Percentiles rank a stretch among this genome's conserved stretches.
Conservation (phyloP, 1,140 invertebrate genomes). For the Hesperophylax magnus region DNA sequence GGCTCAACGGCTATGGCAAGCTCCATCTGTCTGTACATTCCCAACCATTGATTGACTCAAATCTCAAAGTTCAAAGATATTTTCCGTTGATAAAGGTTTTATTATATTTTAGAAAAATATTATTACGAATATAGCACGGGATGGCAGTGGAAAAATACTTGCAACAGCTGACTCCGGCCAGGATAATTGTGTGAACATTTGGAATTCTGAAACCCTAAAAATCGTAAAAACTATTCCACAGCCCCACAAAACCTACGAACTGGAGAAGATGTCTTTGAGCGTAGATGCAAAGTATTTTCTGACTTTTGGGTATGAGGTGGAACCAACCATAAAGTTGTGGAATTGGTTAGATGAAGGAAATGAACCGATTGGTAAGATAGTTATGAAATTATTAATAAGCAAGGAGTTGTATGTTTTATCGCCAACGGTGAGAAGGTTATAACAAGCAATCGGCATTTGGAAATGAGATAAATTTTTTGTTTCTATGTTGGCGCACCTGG, state of each 20-base stretch:
- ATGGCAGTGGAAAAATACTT: constrained; percentile 33
- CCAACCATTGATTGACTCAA: too few relatives aligned
- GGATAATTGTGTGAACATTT: constrained; percentile 38
- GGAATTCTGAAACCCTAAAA: constrained; percentile 17
- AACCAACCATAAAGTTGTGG: constrained; percentile 37
- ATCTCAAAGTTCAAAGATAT: too few relatives aligned
- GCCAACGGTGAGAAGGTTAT: too few relatives aligned
- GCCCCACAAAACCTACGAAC: constrained; percentile 19
- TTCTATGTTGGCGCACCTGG: too few relatives aligned
- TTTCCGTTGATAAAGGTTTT: too few relatives aligned
- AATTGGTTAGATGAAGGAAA: neutral
- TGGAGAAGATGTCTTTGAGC: constrained; percentile 26
- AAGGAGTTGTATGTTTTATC: neutral
- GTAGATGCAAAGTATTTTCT: constrained; percentile 34
- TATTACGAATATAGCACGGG: constrained; percentile 35
- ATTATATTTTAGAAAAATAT: constrained; percentile 26
- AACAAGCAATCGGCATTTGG: too few relatives aligned
- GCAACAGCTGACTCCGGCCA: constrained; percentile 36
- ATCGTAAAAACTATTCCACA: neutral
- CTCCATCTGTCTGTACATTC: too few relatives aligned
- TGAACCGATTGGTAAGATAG: constrained; percentile 16
- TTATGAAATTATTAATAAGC: neutral
- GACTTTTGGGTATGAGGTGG: constrained; percentile 34
- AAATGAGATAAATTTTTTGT: too few relatives aligned
- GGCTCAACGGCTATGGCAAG: too few relatives aligned